Base-by-base conservation (phyloP, 2,797 vertebrate genomes). In the Onychomys leucogaster region DNA sequence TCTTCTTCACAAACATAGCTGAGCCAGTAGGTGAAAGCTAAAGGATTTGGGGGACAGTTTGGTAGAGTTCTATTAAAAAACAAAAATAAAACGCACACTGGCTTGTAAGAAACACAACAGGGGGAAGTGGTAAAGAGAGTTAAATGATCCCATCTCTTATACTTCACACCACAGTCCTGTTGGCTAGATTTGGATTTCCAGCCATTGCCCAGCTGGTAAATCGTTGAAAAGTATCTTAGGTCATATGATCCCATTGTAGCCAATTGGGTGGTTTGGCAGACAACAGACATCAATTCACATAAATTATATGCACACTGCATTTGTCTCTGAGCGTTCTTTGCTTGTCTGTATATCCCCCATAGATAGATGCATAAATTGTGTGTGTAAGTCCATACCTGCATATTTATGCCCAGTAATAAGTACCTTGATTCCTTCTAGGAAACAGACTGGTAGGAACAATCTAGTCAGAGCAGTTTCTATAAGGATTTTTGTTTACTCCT, bases 381-480 rank as follows among this genome's bases (percentile, higher is more conserved):
- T 87, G 27, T 88, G 17, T 63, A 57, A 37, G 82, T 92, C 84
- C 75, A 77, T 97, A 98, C 97, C 97, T 98, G 84, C 59, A 4
- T 97, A 94, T 97, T 98, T 96, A 97, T 97, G 71, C 65, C 46
- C 61, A 96, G 78, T 94, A 86, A 97, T 97, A 89, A 37, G 61
- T 61, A 97, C 82, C 98, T 97, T 96, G 94, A 95, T 91, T 97
- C 88, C 95, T 98, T 96, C 87, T 97, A 97, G 98, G 97, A 98
- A 98, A 95, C 95, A 98, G 94, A 97, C 95, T 89, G 90, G 59
- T 96, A 97, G 97, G 94, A 97, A 97, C 92, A 97, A 98, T 97
- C 95, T 98, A 97, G 93, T 98, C 98, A 98, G 98, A 97, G 96
- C 98, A 96, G 98, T 98, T 98, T 98, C 25, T 2, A 52, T 98